Percentiles rank a stretch among this genome's conserved stretches.
phyloP scores from a whole-genome alignment of 2,888 invertebrate species.

The Thyatira batis region DNA sequence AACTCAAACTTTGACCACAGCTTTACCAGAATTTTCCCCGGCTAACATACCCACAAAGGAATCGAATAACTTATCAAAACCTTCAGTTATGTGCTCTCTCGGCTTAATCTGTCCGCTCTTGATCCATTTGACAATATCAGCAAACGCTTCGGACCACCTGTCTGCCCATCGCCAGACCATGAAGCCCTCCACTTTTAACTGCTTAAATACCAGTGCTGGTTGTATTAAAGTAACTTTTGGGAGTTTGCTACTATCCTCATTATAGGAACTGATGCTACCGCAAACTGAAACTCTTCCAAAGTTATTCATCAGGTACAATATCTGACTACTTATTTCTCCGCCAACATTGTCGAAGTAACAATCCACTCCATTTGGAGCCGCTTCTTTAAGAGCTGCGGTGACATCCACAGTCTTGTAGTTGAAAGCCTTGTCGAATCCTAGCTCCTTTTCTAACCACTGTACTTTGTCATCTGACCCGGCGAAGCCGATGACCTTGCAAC shows the following conservation, averaged over 20 bases:
- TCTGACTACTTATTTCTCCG: slow-evolving; percentile 80
- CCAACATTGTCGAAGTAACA: slow-evolving; percentile 89
- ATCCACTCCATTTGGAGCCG: slow-evolving; percentile 86
- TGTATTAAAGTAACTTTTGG: slow-evolving; percentile 58
- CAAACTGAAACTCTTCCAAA: slow-evolving; percentile 83
- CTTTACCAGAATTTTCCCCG: slow-evolving; percentile 80
- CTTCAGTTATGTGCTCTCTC: slow-evolving; percentile 83
- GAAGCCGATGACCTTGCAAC: slow-evolving; percentile 84
- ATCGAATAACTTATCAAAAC: slow-evolving; percentile 84
- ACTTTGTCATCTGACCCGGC: slow-evolving; percentile 88
- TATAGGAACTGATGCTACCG: slow-evolving; percentile 83
- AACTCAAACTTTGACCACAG: slow-evolving; percentile 59
- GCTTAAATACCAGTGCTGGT: slow-evolving; percentile 70
- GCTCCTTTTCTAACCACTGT: slow-evolving; percentile 83
- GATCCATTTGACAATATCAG: background rate
- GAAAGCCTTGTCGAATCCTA: slow-evolving; percentile 86
- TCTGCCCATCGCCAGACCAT: slow-evolving; percentile 62
- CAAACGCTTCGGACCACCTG: slow-evolving; percentile 44
- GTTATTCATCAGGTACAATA: slow-evolving; percentile 82
- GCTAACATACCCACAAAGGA: slow-evolving; percentile 81
- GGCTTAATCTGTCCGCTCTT: slow-evolving; percentile 44
- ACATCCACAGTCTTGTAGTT: slow-evolving; percentile 87
- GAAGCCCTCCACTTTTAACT: slow-evolving; percentile 83
- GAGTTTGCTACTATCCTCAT: slow-evolving; percentile 54
- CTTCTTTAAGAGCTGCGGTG: slow-evolving; percentile 78